Conservation (phyloP, 2,797 vertebrate species). For the Zonotrichia albicollis region DNA sequence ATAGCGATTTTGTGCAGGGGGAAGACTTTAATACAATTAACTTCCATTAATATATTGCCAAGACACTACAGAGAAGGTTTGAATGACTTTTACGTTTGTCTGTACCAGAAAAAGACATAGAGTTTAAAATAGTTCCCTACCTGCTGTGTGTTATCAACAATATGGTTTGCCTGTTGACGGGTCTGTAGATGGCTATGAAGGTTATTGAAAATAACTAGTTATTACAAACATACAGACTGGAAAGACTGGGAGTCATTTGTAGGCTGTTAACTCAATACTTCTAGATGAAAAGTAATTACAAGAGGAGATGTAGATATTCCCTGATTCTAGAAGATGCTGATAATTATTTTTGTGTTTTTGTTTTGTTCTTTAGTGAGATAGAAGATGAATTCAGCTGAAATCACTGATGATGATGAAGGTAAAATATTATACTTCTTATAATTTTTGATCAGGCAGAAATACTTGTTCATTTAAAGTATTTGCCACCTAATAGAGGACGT, state of each 20-base stretch:
- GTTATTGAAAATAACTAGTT: not conserved
- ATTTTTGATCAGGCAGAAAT: not conserved
- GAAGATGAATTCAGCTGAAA: constrained; percentile 84
- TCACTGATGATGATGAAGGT: constrained; percentile 79
- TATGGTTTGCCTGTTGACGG: not conserved
- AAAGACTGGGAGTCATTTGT: not conserved
- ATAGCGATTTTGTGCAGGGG: not conserved
- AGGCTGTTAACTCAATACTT: not conserved
- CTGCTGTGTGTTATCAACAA: not conserved
- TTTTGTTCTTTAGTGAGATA: constrained; percentile 70
- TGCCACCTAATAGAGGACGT: not conserved
- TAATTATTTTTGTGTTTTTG: constrained; percentile 22
- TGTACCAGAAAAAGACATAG: not conserved
- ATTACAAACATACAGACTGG: not conserved
- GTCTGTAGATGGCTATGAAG: not conserved
- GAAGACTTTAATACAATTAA: not conserved
- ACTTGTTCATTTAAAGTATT: not conserved
- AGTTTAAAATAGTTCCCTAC: not conserved
- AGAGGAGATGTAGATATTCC: not conserved
- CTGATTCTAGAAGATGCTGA: not conserved
- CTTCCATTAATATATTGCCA: not conserved
- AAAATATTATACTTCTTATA: constrained; percentile 37
- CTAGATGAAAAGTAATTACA: not conserved
- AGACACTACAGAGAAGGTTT: not conserved
- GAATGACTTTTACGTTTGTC: not conserved